Evolutionary conservation across 1,140 invertebrate genomes (phyloP).

Genomic region (Subanguina moxae): DNA sequence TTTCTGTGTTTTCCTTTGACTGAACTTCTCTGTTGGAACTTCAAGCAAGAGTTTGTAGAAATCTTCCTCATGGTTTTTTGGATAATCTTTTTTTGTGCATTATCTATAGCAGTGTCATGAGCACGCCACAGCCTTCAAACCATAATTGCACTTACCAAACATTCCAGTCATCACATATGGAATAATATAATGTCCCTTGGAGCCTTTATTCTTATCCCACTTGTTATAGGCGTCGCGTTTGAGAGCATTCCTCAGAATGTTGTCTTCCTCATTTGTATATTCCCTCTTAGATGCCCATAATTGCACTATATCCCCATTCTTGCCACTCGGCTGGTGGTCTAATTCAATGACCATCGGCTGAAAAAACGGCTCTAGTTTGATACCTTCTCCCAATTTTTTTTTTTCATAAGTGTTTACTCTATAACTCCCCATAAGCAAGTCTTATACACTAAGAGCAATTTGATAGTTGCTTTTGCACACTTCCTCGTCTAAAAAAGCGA

Average conservation of each 20-base stretch:
- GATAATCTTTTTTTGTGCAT: not conserved
- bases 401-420: too few species aligned
- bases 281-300: not conserved
- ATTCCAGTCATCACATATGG: conserved; percentile 33
- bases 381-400: too few species aligned
- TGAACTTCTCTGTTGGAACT: conserved; percentile 20
- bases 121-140: too few species aligned
- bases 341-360: too few species aligned
- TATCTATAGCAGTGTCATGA: too few species aligned
- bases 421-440: too few species aligned
- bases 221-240: conserved; percentile 13
- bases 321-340: not conserved
- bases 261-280: not conserved
- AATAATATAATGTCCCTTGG: conserved; percentile 28
- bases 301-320: not conserved
- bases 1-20: conserved; percentile 17
- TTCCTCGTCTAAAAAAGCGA: too few species aligned
- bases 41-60: conserved; percentile 20
- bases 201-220: conserved; percentile 13
- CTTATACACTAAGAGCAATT: too few species aligned
- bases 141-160: conserved; percentile 23
- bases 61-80: not conserved
- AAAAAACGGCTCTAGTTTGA: too few species aligned
- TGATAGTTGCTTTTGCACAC: too few species aligned
- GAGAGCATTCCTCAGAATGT: conserved; percentile 23